Conservation (phyloP, 2,888 invertebrate species). For the Encarsia formosa region DNA sequence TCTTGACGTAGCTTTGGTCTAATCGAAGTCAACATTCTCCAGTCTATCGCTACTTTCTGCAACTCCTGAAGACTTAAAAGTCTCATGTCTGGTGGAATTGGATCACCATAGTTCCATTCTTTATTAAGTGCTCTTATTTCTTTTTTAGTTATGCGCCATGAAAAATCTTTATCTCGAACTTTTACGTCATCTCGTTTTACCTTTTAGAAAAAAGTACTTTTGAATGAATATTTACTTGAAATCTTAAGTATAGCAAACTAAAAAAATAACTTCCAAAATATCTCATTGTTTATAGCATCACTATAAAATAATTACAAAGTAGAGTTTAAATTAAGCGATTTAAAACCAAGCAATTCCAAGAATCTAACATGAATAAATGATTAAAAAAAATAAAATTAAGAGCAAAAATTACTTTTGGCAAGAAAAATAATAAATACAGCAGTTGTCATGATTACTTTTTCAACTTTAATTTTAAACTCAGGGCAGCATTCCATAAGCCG, state of each 20-base stretch:
- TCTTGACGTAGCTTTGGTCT: slow-evolving; percentile 79
- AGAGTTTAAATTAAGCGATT: no score
- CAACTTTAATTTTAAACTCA: slow-evolving; percentile 83
- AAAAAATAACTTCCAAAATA: no score
- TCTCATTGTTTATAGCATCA: no score
- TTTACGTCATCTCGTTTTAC: slow-evolving; percentile 73
- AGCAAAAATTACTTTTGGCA: no score
- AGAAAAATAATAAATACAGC: no score
- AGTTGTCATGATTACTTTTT: slow-evolving; percentile 67
- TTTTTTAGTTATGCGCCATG: slow-evolving; percentile 70
- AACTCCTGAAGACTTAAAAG: slow-evolving; percentile 71
- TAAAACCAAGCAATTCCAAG: no score
- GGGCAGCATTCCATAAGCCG: slow-evolving; percentile 81
- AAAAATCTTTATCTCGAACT: slow-evolving; percentile 69
- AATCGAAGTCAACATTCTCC: slow-evolving; percentile 88
- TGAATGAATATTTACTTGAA: neutral
- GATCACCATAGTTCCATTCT: slow-evolving; percentile 69
- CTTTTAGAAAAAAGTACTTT: slow-evolving; percentile 42
- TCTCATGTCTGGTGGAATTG: slow-evolving; percentile 79
- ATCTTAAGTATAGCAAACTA: no score
- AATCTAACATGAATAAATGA: no score
- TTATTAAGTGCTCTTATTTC: slow-evolving; percentile 62
- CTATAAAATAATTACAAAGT: no score
- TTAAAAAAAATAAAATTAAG: no score
- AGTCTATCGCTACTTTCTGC: slow-evolving; percentile 81